These are phyloP conservation scores for Dendronephthya gigantea DNA, from an alignment of 64 coral and sea anemone genomes.

Conservation along the genomic window DNA sequence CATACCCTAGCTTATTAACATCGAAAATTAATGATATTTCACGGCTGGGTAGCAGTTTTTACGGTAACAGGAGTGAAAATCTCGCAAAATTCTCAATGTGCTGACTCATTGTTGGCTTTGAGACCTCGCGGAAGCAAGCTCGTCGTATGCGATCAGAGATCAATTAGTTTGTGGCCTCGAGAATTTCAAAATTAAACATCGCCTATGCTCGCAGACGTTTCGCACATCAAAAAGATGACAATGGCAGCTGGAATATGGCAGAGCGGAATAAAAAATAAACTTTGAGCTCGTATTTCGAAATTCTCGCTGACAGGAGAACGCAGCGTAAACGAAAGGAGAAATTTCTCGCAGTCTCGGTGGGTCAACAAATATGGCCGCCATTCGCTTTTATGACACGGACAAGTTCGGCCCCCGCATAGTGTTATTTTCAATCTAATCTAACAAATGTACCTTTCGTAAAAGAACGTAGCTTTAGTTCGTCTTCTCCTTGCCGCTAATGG, in stretches of 20 bases:
- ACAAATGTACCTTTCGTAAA: not conserved
- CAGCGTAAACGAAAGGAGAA: not conserved
- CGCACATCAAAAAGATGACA: not conserved
- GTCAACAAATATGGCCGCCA: not conserved
- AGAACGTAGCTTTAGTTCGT: not conserved
- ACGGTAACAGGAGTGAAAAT: not conserved
- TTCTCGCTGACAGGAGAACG: not conserved
- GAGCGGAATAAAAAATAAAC: not conserved
- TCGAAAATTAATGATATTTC: not conserved
- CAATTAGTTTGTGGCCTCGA: not conserved
- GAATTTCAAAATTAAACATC: not conserved
- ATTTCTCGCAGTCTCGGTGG: not conserved
- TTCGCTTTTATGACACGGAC: not conserved
- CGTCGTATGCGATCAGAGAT: not conserved
- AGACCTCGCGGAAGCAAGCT: not conserved
- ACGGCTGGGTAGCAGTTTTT: not conserved
- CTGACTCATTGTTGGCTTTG: not conserved
- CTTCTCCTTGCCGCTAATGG: not conserved
- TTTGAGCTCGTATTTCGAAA: not conserved
- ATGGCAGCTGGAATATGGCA: not conserved
- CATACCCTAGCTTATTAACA: not conserved
- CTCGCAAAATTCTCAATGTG: not conserved
- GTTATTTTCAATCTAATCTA: not conserved
- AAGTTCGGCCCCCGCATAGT: not conserved
- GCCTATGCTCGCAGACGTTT: not conserved